phyloP scores from a whole-genome alignment of 2,888 invertebrate species.

The Tromatobia lineatoria region DNA sequence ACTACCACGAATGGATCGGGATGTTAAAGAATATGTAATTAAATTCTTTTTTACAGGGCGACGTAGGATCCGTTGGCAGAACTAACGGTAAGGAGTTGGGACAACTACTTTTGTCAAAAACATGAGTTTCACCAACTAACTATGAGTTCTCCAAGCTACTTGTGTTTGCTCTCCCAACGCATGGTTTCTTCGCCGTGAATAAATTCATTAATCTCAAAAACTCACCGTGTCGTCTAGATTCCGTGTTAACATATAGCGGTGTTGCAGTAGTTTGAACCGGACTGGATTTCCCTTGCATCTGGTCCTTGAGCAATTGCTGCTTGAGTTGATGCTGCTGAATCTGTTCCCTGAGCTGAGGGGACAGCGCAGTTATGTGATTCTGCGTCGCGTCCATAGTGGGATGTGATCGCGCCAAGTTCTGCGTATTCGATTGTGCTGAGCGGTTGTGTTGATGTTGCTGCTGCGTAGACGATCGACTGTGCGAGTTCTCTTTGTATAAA shows the following conservation, averaged over 20 bases:
- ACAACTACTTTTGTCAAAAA: too few species aligned
- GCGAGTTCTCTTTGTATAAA: conserved; percentile 73
- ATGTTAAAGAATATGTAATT: too few species aligned
- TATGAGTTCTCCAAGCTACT: too few species aligned
- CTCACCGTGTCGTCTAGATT: conserved; percentile 81
- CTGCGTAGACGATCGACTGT: conserved; percentile 78
- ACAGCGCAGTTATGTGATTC: conserved; percentile 78
- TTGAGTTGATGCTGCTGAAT: conserved; percentile 83
- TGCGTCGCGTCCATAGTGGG: conserved; percentile 71
- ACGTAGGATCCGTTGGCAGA: too few species aligned
- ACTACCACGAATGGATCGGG: too few species aligned
- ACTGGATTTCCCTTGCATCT: conserved; percentile 81
- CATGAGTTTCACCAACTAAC: too few species aligned
- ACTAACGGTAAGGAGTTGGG: too few species aligned
- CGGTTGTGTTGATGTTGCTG: conserved; percentile 74
- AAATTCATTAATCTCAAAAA: background rate
- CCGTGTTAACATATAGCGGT: conserved; percentile 91
- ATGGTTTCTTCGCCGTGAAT: too few species aligned
- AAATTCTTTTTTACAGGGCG: too few species aligned
- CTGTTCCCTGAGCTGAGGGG: conserved; percentile 81
- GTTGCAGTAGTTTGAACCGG: conserved; percentile 77
- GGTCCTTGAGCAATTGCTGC: conserved; percentile 81
- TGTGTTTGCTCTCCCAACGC: too few species aligned
- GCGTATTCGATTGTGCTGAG: conserved; percentile 66
- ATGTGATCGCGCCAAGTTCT: conserved; percentile 33